A percentile compares a stretch with the other conserved stretches of the same genome.
phyloP scores from a whole-genome alignment of 2,797 vertebrate species.

The Molossus alvarezi region DNA sequence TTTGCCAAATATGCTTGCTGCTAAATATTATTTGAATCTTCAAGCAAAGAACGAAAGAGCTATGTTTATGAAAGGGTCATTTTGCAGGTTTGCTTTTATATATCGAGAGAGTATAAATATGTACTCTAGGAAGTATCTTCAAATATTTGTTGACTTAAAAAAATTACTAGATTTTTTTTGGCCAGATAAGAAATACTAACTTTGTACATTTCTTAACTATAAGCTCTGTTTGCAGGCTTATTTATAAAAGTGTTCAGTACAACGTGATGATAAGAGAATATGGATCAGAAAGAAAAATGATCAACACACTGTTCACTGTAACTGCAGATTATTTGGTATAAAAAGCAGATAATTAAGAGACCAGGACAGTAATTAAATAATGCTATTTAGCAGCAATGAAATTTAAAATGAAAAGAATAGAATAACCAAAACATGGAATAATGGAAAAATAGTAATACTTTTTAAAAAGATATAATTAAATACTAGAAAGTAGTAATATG shows the following conservation, averaged over 20 bases:
- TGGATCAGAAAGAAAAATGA: slow-evolving; percentile 45
- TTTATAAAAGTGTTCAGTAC: slow-evolving; percentile 55
- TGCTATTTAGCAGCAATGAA: slow-evolving; percentile 19
- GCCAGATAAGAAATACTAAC: slow-evolving; percentile 30
- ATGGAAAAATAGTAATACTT: slow-evolving; percentile 53
- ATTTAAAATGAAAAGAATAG: slow-evolving; percentile 71
- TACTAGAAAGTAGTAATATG: slow-evolving; percentile 43
- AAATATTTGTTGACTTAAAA: slow-evolving; percentile 51
- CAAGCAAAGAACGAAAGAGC: slow-evolving; percentile 58
- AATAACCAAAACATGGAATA: slow-evolving; percentile 28
- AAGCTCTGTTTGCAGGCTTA: slow-evolving; percentile 44
- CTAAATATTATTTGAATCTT: slow-evolving; percentile 48
- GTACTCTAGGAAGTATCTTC: slow-evolving; percentile 20
- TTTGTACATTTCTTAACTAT: slow-evolving; percentile 51
- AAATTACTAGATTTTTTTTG: slow-evolving; percentile 64
- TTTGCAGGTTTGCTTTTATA: slow-evolving; percentile 68
- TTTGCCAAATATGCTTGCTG: slow-evolving; percentile 59
- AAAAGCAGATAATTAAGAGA: slow-evolving; percentile 66
- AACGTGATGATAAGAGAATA: slow-evolving; percentile 57
- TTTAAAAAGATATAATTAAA: slow-evolving; percentile 60
- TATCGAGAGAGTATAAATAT: not conserved
- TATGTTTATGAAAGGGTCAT: slow-evolving; percentile 42
- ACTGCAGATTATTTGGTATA: slow-evolving; percentile 53
- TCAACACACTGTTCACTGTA: slow-evolving; percentile 15
- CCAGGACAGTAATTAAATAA: slow-evolving; percentile 6